Conservation (phyloP, 1,140 invertebrate genomes). For the Drosophila elegans region DNA sequence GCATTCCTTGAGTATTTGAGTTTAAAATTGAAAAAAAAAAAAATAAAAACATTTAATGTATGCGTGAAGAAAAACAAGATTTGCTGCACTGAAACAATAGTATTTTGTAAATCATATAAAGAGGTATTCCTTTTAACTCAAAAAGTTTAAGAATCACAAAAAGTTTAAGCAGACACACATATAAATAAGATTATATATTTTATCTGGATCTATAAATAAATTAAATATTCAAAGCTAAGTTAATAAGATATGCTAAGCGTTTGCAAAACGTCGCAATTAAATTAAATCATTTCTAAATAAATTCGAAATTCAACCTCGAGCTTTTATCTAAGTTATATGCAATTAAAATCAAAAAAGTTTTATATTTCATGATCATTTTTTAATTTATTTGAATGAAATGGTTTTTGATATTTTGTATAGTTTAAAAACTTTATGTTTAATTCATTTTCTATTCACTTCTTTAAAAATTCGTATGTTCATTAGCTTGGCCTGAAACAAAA, state of each 20-base stretch:
- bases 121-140: too few relatives aligned
- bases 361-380: not conserved
- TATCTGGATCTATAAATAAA: too few relatives aligned
- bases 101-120: not conserved
- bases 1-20: conserved; percentile 4
- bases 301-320: not conserved
- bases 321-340: not conserved
- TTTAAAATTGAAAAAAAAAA: not conserved
- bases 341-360: not conserved
- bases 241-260: not conserved
- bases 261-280: not conserved
- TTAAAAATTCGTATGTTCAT: too few relatives aligned
- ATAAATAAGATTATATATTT: too few relatives aligned
- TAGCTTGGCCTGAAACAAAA: too few relatives aligned
- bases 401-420: not conserved
- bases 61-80: not conserved
- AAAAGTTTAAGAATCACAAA: too few relatives aligned
- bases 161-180: too few relatives aligned
- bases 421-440: not conserved
- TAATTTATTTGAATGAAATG: not conserved
- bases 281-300: not conserved
- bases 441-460: not conserved
- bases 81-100: not conserved
- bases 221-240: too few relatives aligned
- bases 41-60: not conserved